phyloP scores from a whole-genome alignment of 2,113 vertebrate genomes.

The Phylloscopus trochiloides region DNA sequence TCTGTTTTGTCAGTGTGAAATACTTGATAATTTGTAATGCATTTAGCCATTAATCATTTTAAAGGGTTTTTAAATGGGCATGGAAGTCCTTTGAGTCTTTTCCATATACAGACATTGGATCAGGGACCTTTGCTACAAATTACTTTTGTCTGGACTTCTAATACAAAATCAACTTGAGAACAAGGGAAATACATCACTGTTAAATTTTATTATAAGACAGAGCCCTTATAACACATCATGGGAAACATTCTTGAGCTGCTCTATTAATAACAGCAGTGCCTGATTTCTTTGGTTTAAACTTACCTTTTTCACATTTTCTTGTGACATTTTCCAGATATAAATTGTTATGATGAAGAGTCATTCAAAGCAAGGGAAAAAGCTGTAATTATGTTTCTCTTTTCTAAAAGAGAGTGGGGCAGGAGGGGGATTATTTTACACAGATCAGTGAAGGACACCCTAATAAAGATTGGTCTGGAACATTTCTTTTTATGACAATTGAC shows the following conservation, averaged over 20 bases:
- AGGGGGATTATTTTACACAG: conserved; percentile 75
- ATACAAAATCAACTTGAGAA: conserved; percentile 74
- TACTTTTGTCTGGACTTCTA: conserved; percentile 75
- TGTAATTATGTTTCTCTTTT: conserved; percentile 64
- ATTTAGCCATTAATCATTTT: conserved; percentile 68
- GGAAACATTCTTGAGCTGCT: conserved; percentile 70
- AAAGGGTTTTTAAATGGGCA: conserved; percentile 71
- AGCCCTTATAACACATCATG: conserved; percentile 72
- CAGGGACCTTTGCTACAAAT: conserved; percentile 71
- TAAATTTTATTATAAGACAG: conserved; percentile 68
- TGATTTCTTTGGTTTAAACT: conserved; percentile 77
- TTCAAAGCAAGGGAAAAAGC: conserved; percentile 68
- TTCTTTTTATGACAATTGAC: conserved; percentile 80
- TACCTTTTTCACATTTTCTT: conserved; percentile 75
- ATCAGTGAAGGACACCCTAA: conserved; percentile 79
- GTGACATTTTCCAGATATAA: conserved; percentile 86
- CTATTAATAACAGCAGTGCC: conserved; percentile 77
- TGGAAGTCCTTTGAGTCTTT: conserved; percentile 58
- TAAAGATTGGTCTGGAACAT: conserved; percentile 82
- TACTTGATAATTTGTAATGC: conserved; percentile 65
- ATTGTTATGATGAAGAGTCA: conserved; percentile 81
- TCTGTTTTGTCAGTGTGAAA: conserved; percentile 60
- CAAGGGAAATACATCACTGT: conserved; percentile 72
- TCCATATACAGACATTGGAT: conserved; percentile 57
- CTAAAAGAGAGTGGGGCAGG: conserved; percentile 13